These are phyloP conservation scores for Lucilia sericata DNA, from an alignment of 1,140 invertebrate genomes.

Conservation along the genomic window DNA sequence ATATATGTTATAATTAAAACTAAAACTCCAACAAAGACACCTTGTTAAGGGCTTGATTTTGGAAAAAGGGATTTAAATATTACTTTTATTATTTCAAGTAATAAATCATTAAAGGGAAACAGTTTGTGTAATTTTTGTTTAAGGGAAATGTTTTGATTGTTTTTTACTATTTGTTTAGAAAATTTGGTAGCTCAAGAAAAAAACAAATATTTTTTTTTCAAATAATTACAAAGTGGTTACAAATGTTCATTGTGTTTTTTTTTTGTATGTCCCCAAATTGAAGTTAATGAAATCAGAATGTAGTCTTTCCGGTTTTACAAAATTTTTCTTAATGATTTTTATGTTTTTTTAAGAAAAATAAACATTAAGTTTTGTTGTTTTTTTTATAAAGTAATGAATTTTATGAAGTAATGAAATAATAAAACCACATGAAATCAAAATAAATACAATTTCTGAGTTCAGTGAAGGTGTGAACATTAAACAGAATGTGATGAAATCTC, in stretches of 20 bases:
- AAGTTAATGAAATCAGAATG: slow-evolving; percentile 7
- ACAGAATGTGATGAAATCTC: not conserved
- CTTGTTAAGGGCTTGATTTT: not conserved
- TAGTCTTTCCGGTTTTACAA: slow-evolving; percentile 1
- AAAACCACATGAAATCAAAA: slow-evolving; percentile 38
- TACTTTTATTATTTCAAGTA: too few relatives aligned
- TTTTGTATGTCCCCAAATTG: not conserved
- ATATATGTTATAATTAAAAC: not conserved
- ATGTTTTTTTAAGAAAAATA: slow-evolving; percentile 5
- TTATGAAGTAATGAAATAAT: slow-evolving; percentile 36
- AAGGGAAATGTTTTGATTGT: not conserved
- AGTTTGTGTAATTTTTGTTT: too few relatives aligned
- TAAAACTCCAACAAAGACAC: not conserved
- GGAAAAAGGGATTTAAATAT: not conserved
- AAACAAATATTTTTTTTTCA: not conserved
- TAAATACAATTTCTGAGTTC: slow-evolving; percentile 7
- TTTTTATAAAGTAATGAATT: not conserved
- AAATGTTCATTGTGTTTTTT: not conserved
- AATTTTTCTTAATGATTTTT: slow-evolving; percentile 11
- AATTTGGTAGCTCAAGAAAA: not conserved
- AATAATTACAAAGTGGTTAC: not conserved
- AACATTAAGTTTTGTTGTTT: not conserved
- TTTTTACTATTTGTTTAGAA: not conserved
- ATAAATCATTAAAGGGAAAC: not conserved
- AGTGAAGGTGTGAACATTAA: not conserved